Evolutionary conservation across 1,140 invertebrate genomes (phyloP), one percentile per base, ranked within the genome.

Genomic region (Zeugodacus cucurbitae): DNA sequence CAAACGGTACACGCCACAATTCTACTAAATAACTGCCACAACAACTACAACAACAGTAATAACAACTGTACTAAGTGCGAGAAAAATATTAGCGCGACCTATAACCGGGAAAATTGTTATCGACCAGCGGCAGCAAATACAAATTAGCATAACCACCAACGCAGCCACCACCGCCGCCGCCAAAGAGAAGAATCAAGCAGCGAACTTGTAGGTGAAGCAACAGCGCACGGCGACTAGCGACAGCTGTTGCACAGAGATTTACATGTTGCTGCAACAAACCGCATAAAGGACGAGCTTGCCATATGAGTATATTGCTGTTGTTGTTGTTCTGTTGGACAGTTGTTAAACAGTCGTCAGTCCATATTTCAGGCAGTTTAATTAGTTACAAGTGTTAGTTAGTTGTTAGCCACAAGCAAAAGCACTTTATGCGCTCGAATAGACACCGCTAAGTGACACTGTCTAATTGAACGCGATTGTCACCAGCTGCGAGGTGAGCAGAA

Each of bases 331-430:
- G 37, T 82, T n/a, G 41, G 74, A 29, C 8, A 14, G 74, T 48
- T 82, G 74, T 82, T 82, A 82, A 48, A 82, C 74, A 44, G 20
- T 82, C 34, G 44, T 26, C 74, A 14, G 74, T 82, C 41, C 74
- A 82, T 82, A 82, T 82, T 82, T 82, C 48, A 82, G 74, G 74
- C 74, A 48, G 41, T 82, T 82, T 82, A 82, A 82, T 82, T 82
- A 82, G 74, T 82, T 82, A 82, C 74, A 82, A 82, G 74, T 82
- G 74, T 82, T 82, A 82, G 74, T 82, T 82, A 82, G 44, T 82
- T 54, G 74, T 54, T 82, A 82, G 74, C 74, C 74, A 82, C 74
- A 82, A 82, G 74, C 74, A 82, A 82, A 82, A 82, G 74, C 74
- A n/a, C n/a, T n/a, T n/a, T n/a, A n/a, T n/a, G n/a, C n/a, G n/a